Conservation (phyloP, 2,888 invertebrate genomes). For the Hirtodrosophila duncani region DNA sequence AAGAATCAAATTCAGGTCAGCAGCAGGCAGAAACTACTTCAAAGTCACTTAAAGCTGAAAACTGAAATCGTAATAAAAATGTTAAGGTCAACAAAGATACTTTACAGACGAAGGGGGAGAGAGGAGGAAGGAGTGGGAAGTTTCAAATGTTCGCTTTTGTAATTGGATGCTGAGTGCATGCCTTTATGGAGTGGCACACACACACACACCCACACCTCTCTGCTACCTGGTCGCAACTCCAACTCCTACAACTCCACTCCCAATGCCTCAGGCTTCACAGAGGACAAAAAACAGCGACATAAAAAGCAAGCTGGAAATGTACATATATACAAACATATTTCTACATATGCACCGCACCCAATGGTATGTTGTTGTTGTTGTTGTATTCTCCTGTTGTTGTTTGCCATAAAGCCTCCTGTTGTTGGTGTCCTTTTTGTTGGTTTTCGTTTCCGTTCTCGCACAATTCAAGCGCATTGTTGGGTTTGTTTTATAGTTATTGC, state of each 20-base stretch:
- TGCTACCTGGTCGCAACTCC: slow-evolving; percentile 5
- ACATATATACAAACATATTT: not conserved
- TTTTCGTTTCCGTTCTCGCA: slow-evolving; percentile 20
- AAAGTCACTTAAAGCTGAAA: slow-evolving; percentile 41
- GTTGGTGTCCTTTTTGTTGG: slow-evolving; percentile 13
- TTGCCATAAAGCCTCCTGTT: too few relatives aligned
- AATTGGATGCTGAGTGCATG: slow-evolving; percentile 64
- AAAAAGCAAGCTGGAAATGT: slow-evolving; percentile 25
- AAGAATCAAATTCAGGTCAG: slow-evolving; percentile 41
- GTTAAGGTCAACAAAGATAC: slow-evolving; percentile 64
- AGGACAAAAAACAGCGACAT: slow-evolving; percentile 13
- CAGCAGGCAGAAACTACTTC: slow-evolving; percentile 18
- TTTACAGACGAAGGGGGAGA: not conserved
- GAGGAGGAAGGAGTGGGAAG: slow-evolving; percentile 8
- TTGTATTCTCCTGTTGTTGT: slow-evolving; percentile 11
- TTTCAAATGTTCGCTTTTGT: slow-evolving; percentile 66
- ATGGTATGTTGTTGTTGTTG: slow-evolving; percentile 22
- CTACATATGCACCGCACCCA: slow-evolving; percentile 12
- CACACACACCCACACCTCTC: slow-evolving; percentile 1
- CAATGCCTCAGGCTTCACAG: too few relatives aligned
- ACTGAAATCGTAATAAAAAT: slow-evolving; percentile 27
- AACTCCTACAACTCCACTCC: slow-evolving; percentile 16
- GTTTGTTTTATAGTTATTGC: slow-evolving; percentile 72
- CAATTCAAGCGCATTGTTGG: slow-evolving; percentile 63
- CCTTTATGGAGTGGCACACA: slow-evolving; percentile 35